Evolutionary conservation across 1,140 invertebrate genomes (phyloP), one percentile per base, ranked within the genome.

Genomic region (Armadillidium nasatum): DNA sequence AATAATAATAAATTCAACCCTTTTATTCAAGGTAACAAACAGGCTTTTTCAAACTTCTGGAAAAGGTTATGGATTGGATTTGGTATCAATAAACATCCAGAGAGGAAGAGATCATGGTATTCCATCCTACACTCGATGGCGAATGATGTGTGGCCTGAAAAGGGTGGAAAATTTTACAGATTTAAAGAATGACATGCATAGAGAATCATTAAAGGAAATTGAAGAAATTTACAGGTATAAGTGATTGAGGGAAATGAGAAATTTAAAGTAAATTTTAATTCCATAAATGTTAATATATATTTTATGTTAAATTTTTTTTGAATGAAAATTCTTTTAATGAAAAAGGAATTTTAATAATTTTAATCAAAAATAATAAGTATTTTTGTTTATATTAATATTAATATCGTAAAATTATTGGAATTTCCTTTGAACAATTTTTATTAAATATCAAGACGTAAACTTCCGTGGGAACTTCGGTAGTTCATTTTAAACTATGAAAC

Each of bases 91-190:
- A 71, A 95, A 95, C 83, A 92, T 95, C 77, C 92, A 94, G 83
- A 87, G 93, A 67, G 95, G 94, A 0, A 85, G 95, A 33, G 95
- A 97, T 86, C 93, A 96, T 84, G 95, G 94, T 0, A 85, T 96
- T 21, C 91, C 93, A 0, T 84, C 90, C 0, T 97, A 97, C 85
- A 88, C 89, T 0, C 86, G 86, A 10, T 95, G 91, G 88, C 86
- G 93, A 23, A 86, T 91, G 80, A 88, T 90, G 82, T 96, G 94
- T 81, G 90, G 90, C 9, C 74, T 87, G 0, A 44, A 82, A 4
- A 66, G 78, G 68, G 82, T 85, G 7, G 77, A 81, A 1, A 83
- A 82, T 10, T 87, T 86, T 76, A 74, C 82, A 7, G 84, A 86
- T 22, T 73, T 86, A 6, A 50, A 0, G 0, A 83, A 82, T 0